Evolutionary conservation across 1,140 invertebrate species (phyloP).

Genomic region (Pristionchus pacificus): DNA sequence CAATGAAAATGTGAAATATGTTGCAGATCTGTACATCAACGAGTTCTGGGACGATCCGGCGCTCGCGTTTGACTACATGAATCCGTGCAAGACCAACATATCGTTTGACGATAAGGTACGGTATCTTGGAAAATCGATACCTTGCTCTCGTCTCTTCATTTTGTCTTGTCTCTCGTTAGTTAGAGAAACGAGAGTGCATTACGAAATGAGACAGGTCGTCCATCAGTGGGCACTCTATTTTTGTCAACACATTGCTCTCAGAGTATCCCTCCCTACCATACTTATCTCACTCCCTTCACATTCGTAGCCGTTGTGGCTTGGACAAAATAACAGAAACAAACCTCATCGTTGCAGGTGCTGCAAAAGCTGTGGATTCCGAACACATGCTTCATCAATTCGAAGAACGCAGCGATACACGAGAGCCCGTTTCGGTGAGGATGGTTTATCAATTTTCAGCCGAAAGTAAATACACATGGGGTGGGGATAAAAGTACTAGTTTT

Average conservation of each 20-base stretch:
- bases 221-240: not conserved
- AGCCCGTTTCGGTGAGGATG: slow-evolving; percentile 50
- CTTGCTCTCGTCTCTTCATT: slow-evolving; percentile 20
- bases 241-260: too few relatives aligned
- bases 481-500: too few relatives aligned
- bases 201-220: slow-evolving; percentile 36
- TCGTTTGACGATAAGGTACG: slow-evolving; percentile 31
- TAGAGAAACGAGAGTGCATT: too few relatives aligned
- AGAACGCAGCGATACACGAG: slow-evolving; percentile 51
- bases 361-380: slow-evolving; percentile 30
- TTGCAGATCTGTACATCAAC: slow-evolving; percentile 56
- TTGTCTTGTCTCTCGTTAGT: not conserved
- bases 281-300: too few relatives aligned
- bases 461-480: too few relatives aligned
- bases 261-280: too few relatives aligned
- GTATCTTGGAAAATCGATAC: slow-evolving; percentile 45
- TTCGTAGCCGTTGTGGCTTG: slow-evolving; percentile 28
- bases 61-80: slow-evolving; percentile 53
- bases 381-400: slow-evolving; percentile 49
- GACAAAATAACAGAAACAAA: not conserved
- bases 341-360: not conserved
- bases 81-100: slow-evolving; percentile 41
- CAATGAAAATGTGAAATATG: too few relatives aligned
- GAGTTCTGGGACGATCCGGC: slow-evolving; percentile 58
- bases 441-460: too few relatives aligned